A percentile compares a stretch with the other conserved stretches of the same genome.
These are phyloP conservation scores for Parazoanthus darwini DNA, from an alignment of 92 coral and sea anemone species.

Conservation along the genomic window DNA sequence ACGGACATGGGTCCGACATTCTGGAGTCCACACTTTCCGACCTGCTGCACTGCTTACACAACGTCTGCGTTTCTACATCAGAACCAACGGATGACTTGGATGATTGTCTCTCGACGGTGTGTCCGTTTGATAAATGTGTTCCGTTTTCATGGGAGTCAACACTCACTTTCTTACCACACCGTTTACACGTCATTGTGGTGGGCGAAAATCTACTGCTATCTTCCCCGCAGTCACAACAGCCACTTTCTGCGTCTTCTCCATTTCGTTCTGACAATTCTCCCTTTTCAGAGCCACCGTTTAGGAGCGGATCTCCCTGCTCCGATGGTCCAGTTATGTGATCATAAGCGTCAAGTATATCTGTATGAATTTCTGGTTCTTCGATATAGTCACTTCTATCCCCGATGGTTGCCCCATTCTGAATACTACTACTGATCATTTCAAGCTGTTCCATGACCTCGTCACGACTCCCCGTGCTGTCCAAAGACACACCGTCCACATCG, in stretches of 20 bases:
- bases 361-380: conserved; percentile 79
- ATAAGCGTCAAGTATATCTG: conserved; percentile 54
- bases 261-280: conserved; percentile 47
- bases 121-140: conserved; percentile 72
- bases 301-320: conserved; percentile 46
- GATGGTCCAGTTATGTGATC: background rate
- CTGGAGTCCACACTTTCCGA: conserved; percentile 56
- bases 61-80: conserved; percentile 53
- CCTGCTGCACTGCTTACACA: conserved; percentile 85
- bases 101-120: conserved; percentile 51
- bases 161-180: conserved; percentile 64
- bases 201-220: conserved; percentile 55
- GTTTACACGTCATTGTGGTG: conserved; percentile 57
- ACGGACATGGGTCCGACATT: conserved; percentile 67
- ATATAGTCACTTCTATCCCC: conserved; percentile 40
- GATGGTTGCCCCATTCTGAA: conserved; percentile 61
- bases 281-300: conserved; percentile 66
- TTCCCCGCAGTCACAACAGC: conserved; percentile 89
- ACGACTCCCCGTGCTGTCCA: conserved; percentile 93
- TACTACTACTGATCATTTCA: conserved; percentile 78
- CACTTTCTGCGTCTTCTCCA: conserved; percentile 86
- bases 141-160: conserved; percentile 67
- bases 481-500: conserved; percentile 88
- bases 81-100: conserved; percentile 52
- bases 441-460: conserved; percentile 93